Evolutionary conservation across 1,140 invertebrate genomes (phyloP).

Genomic region (Leptinotarsa texana): DNA sequence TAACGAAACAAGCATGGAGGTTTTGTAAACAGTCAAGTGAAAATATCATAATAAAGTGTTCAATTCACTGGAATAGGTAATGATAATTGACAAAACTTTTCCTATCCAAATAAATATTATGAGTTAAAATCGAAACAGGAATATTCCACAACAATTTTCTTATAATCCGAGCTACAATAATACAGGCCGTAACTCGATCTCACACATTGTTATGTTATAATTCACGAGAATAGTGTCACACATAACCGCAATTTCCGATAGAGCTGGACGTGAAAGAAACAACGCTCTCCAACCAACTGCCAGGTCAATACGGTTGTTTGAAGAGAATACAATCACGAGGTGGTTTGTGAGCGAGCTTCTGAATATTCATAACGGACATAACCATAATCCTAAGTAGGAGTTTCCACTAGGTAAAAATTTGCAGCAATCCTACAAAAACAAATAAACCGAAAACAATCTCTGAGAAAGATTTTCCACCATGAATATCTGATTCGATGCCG

Average conservation of each 20-base stretch:
- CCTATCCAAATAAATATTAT: no score
- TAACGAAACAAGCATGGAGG: no score
- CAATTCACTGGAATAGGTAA: no score
- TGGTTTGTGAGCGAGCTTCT: slow-evolving; percentile 27
- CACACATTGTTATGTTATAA: not conserved
- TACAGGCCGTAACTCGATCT: no score
- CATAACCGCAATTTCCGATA: not conserved
- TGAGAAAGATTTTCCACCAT: slow-evolving; percentile 1
- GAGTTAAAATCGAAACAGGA: no score
- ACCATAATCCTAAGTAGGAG: slow-evolving; percentile 32
- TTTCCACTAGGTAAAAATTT: slow-evolving; percentile 35
- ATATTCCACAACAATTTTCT: no score
- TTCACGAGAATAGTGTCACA: not conserved
- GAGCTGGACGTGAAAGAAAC: not conserved
- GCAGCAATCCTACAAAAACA: slow-evolving; percentile 19
- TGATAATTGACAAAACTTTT: no score
- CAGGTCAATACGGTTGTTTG: slow-evolving; percentile 27
- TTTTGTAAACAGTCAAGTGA: no score
- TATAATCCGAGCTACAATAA: no score
- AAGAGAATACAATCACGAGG: slow-evolving; percentile 34
- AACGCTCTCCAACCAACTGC: slow-evolving; percentile 17
- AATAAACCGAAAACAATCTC: slow-evolving; percentile 1
- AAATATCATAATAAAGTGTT: no score
- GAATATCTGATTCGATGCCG: slow-evolving; percentile 10
- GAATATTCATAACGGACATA: slow-evolving; percentile 36